A percentile compares a stretch with the other conserved stretches of the same genome.
These are phyloP conservation scores for Brachypteracias leptosomus DNA, from an alignment of 2,113 vertebrate genomes.

Conservation along the genomic window DNA sequence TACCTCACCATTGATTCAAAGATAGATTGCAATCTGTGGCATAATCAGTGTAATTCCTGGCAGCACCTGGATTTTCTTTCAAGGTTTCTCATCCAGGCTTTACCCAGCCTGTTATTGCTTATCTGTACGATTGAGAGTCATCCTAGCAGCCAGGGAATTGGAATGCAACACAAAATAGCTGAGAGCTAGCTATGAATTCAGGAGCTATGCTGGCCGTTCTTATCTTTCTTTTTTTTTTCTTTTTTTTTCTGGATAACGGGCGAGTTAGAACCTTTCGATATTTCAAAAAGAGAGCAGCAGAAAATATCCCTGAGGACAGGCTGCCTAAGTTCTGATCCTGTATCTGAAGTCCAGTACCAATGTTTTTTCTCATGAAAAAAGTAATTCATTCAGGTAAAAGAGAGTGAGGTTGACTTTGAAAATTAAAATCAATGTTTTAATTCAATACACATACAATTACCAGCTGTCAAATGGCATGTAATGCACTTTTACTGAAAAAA, in stretches of 20 bases:
- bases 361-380: conserved; percentile 40
- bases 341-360: conserved; percentile 29
- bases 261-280: neutral
- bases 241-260: neutral
- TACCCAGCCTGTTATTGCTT: neutral
- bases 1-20: neutral
- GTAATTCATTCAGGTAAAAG: conserved; percentile 49
- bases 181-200: conserved; percentile 35
- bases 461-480: conserved; percentile 35
- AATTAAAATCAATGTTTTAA: conserved; percentile 66
- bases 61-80: conserved; percentile 21
- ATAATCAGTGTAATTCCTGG: neutral
- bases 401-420: conserved; percentile 51
- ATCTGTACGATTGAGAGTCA: neutral
- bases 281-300: neutral
- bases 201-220: neutral
- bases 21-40: neutral
- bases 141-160: neutral
- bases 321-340: neutral
- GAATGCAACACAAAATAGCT: conserved; percentile 1
- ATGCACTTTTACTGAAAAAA: conserved; percentile 29
- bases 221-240: neutral
- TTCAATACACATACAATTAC: conserved; percentile 60
- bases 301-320: neutral
- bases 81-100: neutral